Percentiles rank a stretch among this genome's conserved stretches.
Conservation (phyloP, 1,140 invertebrate genomes). For the Ptiloglossa arizonensis region DNA sequence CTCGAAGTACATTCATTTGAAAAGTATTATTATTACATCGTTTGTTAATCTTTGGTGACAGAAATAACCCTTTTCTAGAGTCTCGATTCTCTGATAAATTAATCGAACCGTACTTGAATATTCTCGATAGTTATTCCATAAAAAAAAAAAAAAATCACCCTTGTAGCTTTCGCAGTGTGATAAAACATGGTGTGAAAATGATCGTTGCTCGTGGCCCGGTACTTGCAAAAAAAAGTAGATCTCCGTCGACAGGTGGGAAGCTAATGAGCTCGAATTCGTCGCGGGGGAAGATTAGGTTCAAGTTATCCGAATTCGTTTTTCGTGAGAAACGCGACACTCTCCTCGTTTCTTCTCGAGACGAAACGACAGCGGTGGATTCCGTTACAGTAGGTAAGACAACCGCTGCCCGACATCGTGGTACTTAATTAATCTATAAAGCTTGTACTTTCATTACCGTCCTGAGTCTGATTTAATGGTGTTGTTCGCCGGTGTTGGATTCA, state of each 20-base stretch:
- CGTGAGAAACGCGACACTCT: conserved; percentile 16
- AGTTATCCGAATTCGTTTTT: conserved; percentile 20
- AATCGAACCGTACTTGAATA: too few relatives aligned
- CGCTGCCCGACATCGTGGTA: not conserved
- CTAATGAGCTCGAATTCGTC: not conserved
- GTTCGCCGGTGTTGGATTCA: conserved; percentile 7
- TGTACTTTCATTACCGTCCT: conserved; percentile 44
- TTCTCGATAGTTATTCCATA: too few relatives aligned
- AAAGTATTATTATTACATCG: too few relatives aligned
- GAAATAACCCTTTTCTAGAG: too few relatives aligned
- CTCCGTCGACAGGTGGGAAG: not conserved
- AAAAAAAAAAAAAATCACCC: too few relatives aligned
- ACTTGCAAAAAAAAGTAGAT: not conserved
- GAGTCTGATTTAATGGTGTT: conserved; percentile 18
- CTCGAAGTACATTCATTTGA: too few relatives aligned
- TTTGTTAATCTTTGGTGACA: too few relatives aligned
- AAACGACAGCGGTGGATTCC: conserved; percentile 4
- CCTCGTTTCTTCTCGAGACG: not conserved
- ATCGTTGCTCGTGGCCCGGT: too few relatives aligned
- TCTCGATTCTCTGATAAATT: too few relatives aligned
- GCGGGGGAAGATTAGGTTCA: not conserved
- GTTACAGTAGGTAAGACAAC: not conserved
- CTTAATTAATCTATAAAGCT: conserved; percentile 50
- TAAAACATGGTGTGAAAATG: too few relatives aligned
- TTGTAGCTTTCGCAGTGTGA: too few relatives aligned